phyloP scores from a whole-genome alignment of 2,888 invertebrate species.

The Drosophila differens region DNA sequence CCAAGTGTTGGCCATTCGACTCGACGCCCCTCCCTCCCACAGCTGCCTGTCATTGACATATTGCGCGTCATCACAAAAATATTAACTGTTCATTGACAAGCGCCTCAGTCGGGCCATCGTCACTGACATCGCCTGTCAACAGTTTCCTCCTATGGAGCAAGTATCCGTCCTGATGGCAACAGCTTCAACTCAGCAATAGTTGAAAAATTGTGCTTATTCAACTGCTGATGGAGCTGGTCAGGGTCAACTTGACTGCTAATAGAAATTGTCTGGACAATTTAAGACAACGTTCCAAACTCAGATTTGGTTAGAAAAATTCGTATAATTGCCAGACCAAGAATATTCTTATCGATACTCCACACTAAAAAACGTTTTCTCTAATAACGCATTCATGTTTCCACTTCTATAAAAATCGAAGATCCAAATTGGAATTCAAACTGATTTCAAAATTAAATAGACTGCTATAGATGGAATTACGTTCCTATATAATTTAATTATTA shows the following conservation, averaged over 20 bases:
- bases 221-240: slow-evolving; percentile 17
- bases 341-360: neutral
- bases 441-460: no score
- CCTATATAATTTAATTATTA: no score
- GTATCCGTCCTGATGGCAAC: slow-evolving; percentile 24
- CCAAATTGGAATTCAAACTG: no score
- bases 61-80: slow-evolving; percentile 82
- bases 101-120: slow-evolving; percentile 9
- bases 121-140: slow-evolving; percentile 46
- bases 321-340: neutral
- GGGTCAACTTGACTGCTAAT: neutral
- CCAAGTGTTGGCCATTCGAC: slow-evolving; percentile 18
- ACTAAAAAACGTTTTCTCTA: neutral
- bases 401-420: neutral
- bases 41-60: slow-evolving; percentile 79
- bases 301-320: neutral
- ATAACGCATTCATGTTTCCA: neutral
- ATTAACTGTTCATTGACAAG: slow-evolving; percentile 79
- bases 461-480: no score
- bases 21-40: neutral
- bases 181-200: slow-evolving; percentile 29
- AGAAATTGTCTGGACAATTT: slow-evolving; percentile 15
- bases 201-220: slow-evolving; percentile 60
- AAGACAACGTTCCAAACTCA: slow-evolving; percentile 1
- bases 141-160: slow-evolving; percentile 32